Conservation (phyloP, 2,888 invertebrate genomes). For the Leistus spinibarbis region DNA sequence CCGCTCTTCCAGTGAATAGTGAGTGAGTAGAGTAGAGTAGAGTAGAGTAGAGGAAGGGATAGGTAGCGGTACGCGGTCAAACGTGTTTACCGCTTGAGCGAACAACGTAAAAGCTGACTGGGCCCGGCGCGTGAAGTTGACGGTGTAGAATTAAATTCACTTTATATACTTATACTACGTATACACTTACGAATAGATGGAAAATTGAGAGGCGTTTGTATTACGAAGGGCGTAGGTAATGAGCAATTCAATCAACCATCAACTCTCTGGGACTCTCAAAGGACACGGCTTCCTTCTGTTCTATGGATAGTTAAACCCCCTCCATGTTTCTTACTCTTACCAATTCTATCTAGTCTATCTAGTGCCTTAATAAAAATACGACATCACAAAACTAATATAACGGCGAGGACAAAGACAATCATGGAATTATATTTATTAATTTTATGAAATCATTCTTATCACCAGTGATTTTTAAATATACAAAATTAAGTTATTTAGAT, state of each 20-base stretch:
- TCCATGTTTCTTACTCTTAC: neutral
- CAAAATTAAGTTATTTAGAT: too few relatives aligned
- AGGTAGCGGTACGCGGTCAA: neutral
- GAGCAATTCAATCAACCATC: conserved; percentile 9
- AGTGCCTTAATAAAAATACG: too few relatives aligned
- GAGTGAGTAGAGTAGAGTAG: neutral
- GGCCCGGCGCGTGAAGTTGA: conserved; percentile 1
- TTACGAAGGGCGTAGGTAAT: neutral
- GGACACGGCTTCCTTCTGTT: neutral
- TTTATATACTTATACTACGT: neutral
- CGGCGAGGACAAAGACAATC: too few relatives aligned
- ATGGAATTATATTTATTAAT: too few relatives aligned
- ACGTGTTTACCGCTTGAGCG: neutral
- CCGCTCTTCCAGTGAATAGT: neutral
- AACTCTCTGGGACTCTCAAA: neutral
- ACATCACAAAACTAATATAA: too few relatives aligned
- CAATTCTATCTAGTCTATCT: neutral
- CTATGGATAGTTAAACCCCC: neutral
- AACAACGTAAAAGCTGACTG: neutral
- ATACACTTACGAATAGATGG: neutral
- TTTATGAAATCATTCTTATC: too few relatives aligned
- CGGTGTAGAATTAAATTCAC: conserved; percentile 11
- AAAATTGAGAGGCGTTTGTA: neutral
- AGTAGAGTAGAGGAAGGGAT: neutral
- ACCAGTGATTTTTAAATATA: too few relatives aligned